These are phyloP conservation scores for Polyodon spathula DNA, from an alignment of 2,113 vertebrate genomes.

Conservation along the genomic window DNA sequence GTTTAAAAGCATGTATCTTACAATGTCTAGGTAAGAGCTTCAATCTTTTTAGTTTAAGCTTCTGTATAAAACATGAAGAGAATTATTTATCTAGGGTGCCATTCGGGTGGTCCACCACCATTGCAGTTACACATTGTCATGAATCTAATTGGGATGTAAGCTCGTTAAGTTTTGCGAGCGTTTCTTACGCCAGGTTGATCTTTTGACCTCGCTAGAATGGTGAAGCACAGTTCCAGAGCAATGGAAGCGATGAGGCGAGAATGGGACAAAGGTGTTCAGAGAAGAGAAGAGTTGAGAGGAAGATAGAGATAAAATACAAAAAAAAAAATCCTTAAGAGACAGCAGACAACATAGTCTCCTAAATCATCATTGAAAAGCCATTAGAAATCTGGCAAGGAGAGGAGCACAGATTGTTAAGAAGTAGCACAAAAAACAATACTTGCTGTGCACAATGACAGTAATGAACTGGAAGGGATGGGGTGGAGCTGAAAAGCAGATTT, in stretches of 20 bases:
- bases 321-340: conserved; percentile 23
- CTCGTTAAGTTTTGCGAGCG: conserved; percentile 5
- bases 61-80: no score
- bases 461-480: conserved; percentile 71
- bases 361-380: conserved; percentile 83
- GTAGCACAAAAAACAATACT: conserved; percentile 60
- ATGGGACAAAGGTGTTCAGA: conserved; percentile 28
- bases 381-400: conserved; percentile 74
- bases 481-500: conserved; percentile 64
- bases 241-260: conserved; percentile 18
- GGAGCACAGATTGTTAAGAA: conserved; percentile 66
- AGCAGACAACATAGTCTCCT: conserved; percentile 41
- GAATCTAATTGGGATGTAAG: conserved; percentile 19
- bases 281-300: background rate
- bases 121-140: conserved; percentile 35
- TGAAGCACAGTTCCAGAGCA: conserved; percentile 3
- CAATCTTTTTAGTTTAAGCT: no score
- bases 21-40: no score
- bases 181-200: conserved; percentile 14
- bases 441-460: conserved; percentile 73
- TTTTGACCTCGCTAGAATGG: conserved; percentile 21
- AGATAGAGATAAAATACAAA: conserved; percentile 5
- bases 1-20: no score
- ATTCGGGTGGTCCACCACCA: conserved; percentile 33
- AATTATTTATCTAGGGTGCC: no score